Base-by-base conservation (phyloP, 2,797 vertebrate genomes). In the Hippoglossus hippoglossus region DNA sequence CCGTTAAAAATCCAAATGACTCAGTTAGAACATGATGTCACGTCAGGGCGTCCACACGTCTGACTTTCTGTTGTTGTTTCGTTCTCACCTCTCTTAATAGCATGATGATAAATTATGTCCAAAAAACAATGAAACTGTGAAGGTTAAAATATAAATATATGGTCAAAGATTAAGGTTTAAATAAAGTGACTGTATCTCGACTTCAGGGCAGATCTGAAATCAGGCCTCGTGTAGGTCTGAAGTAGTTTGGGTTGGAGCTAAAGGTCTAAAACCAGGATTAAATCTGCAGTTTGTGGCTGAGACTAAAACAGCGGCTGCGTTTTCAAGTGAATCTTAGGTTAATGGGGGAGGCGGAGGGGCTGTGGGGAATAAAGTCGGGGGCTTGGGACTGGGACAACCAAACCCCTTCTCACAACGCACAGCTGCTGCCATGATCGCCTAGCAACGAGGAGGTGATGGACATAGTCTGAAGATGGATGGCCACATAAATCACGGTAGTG, bases 361-460 rank as follows among this genome's bases (percentile, higher is more conserved):
- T 47, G 53, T 68, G 41, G 73, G 71, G 75, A 71, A 57, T 26
- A 81, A 83, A 82, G 75, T 81, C n/a, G 13, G 34, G 85, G 51
- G 46, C 71, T 75, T 63, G 71, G 68, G 79, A 83, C 60, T 54
- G 56, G 74, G 87, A 86, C 70, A 26, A 75, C 71, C 77, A 68
- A 79, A 88, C 77, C 80, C 95, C 95, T 46, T 96, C 95, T 96
- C 95, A 95, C 96, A 97, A 96, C 95, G 95, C 97, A 96, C 97
- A 99, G 97, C 97, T 99, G 98, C 97, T 97, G 95, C 96, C 94
- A 96, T 96, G 93, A 99, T 97, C 94, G 95, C 97, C 96, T 97
- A 97, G 97, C 97, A 99, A 99, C 97, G 96, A 95, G 95, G 95
- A 96, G 96, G 95, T 98, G 97, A 98, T 97, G 96, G 97, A 97